Percentiles rank a stretch among this genome's conserved stretches.
Conservation (phyloP, 2,113 vertebrate genomes). For the Bombycilla garrulus region DNA sequence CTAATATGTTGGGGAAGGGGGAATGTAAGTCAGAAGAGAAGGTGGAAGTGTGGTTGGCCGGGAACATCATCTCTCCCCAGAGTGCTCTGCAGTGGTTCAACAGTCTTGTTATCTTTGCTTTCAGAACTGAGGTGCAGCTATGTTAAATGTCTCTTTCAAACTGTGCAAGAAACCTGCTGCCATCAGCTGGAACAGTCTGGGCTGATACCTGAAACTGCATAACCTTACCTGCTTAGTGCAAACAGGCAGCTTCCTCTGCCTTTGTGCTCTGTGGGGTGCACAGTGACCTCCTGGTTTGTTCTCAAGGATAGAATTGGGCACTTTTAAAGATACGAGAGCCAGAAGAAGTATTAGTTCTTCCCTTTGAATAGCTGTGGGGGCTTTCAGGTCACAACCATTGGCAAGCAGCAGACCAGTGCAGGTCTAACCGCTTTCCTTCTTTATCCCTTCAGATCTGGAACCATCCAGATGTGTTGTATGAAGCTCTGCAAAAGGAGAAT, state of each 20-base stretch:
- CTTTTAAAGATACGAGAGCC: not conserved
- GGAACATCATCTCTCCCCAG: not conserved
- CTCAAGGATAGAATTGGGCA: not conserved
- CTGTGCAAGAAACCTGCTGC: not conserved
- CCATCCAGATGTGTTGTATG: slow-evolving; percentile 95
- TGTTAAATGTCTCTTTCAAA: not conserved
- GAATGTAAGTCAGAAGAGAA: not conserved
- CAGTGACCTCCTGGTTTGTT: not conserved
- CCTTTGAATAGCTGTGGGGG: not conserved
- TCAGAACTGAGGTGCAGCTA: not conserved
- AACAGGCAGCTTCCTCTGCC: not conserved
- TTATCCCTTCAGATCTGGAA: slow-evolving; percentile 91
- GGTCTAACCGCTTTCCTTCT: not conserved
- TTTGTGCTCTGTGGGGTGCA: not conserved
- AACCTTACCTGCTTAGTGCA: not conserved
- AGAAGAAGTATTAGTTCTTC: not conserved
- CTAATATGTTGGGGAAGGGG: not conserved
- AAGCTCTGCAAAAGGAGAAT: slow-evolving; percentile 95
- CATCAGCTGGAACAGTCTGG: not conserved
- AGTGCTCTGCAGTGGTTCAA: not conserved
- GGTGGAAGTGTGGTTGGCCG: not conserved
- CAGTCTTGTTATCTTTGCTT: not conserved
- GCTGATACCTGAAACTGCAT: not conserved
- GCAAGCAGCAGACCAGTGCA: not conserved
- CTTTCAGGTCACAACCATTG: not conserved